Conservation (phyloP, 2,113 vertebrate genomes). For the Ammodramus savannarum region DNA sequence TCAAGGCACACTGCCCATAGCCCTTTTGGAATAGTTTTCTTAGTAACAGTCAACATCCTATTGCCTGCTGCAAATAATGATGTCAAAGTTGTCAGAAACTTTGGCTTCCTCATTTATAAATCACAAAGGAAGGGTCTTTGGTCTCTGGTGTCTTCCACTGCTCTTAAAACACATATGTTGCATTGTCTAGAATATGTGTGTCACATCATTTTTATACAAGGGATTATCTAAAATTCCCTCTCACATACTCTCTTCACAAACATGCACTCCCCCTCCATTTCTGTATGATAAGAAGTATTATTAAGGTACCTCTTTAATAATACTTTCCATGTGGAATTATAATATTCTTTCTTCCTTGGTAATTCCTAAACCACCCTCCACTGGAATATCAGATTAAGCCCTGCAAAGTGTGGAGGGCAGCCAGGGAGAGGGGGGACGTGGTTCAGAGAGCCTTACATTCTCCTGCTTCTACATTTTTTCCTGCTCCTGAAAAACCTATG, state of each 20-base stretch:
- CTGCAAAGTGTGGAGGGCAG: not conserved
- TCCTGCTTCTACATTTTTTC: not conserved
- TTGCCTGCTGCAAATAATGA: not conserved
- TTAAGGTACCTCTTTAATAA: not conserved
- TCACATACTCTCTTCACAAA: not conserved
- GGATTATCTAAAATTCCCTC: not conserved
- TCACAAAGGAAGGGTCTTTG: not conserved
- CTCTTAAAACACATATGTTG: not conserved
- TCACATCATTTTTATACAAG: not conserved
- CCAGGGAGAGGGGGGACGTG: not conserved
- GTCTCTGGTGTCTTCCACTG: not conserved
- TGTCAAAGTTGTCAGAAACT: not conserved
- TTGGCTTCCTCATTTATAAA: not conserved
- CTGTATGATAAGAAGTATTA: not conserved
- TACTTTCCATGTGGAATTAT: not conserved
- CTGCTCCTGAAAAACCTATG: not conserved
- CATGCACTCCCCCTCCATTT: not conserved
- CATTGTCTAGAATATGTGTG: not conserved
- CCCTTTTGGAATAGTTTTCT: not conserved
- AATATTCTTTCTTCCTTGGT: not conserved
- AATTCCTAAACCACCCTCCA: not conserved
- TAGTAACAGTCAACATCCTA: not conserved
- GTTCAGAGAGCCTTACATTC: not conserved
- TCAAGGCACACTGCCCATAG: not conserved
- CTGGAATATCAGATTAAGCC: not conserved